Evolutionary conservation across 2,888 invertebrate species (phyloP), one percentile per base, ranked within the genome.

Genomic region (Notocelia uddmanniana): DNA sequence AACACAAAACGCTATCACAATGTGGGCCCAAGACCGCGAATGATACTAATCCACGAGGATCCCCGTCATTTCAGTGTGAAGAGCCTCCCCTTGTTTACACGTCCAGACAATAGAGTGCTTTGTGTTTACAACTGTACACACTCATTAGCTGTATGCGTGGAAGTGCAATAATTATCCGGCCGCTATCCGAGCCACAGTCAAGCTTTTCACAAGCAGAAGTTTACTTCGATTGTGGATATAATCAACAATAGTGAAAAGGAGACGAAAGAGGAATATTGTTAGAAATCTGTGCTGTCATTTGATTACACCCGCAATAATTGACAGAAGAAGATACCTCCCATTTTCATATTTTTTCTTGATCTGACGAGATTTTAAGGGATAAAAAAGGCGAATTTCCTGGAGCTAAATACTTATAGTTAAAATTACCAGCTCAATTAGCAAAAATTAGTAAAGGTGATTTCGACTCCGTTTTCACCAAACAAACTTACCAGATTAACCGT

Each of bases 91-190:
- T 41, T 69, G 69, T 63, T 69, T 62, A 48, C 54, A 52, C 58
- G n/a, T 21, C 31, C 58, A 23, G 52, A 60, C 60, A 60, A 59
- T 62, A 59, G 59, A 59, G 62, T 62, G 62, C 45, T 31, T 48
- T 34, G 62, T 54, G 63, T 55, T 63, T 48, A 57, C 55, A 52
- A 37, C 62, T 63, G 63, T 57, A 67, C 62, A 57, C 55, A 62
- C 68, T 69, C 63, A 69, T 69, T 63, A 63, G 54, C 23, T 50
- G 45, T 62, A 55, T 50, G 69, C 63, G 50, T 63, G 66, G 41
- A 67, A 67, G 19, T 67, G 66, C 55, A 67, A 67, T 67, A 67
- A 67, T 67, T 67, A 67, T 31, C 26, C 55, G 23, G 45, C 45
- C 26, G 45, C 45, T 57, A 13, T n/a, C 10, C 34, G n/a, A 21